phyloP scores from a whole-genome alignment of 1,140 invertebrate genomes.

The Idris sp. region DNA sequence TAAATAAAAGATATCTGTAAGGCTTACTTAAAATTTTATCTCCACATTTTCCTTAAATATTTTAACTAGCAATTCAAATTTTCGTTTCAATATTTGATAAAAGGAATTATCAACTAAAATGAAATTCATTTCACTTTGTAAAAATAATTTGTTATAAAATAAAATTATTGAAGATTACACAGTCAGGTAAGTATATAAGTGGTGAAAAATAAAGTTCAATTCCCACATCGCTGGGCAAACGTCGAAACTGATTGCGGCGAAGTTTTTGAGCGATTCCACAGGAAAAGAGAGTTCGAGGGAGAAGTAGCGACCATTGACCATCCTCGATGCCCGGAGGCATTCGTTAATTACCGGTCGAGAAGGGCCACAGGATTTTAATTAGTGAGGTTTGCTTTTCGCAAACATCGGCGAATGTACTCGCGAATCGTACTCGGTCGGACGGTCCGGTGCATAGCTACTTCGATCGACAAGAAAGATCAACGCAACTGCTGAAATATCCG shows the following conservation, averaged over 20 bases:
- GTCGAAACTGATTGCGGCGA: constrained; percentile 63
- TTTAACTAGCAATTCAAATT: too few species aligned
- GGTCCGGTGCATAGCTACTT: constrained; percentile 34
- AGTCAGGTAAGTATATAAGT: constrained; percentile 52
- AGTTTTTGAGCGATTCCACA: constrained; percentile 62
- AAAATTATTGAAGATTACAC: constrained; percentile 58
- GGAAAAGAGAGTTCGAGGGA: constrained; percentile 58
- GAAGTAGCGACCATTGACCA: constrained; percentile 69
- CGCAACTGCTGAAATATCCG: constrained; percentile 44
- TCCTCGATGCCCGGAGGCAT: constrained; percentile 72
- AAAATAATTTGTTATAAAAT: too few species aligned
- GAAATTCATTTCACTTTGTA: too few species aligned
- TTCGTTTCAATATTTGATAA: too few species aligned
- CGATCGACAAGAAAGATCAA: constrained; percentile 55
- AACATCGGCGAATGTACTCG: constrained; percentile 69
- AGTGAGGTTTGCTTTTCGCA: constrained; percentile 75
- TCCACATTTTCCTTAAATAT: too few species aligned
- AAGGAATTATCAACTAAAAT: too few species aligned
- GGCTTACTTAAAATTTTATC: too few species aligned
- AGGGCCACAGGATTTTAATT: constrained; percentile 77
- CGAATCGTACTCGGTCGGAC: constrained; percentile 39
- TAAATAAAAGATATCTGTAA: too few species aligned
- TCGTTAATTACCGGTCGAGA: constrained; percentile 73
- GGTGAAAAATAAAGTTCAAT: constrained; percentile 63
- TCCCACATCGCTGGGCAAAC: constrained; percentile 55